Evolutionary conservation across 2,113 vertebrate genomes (phyloP), one percentile per base, ranked within the genome.

Genomic region (Rhineura floridana): DNA sequence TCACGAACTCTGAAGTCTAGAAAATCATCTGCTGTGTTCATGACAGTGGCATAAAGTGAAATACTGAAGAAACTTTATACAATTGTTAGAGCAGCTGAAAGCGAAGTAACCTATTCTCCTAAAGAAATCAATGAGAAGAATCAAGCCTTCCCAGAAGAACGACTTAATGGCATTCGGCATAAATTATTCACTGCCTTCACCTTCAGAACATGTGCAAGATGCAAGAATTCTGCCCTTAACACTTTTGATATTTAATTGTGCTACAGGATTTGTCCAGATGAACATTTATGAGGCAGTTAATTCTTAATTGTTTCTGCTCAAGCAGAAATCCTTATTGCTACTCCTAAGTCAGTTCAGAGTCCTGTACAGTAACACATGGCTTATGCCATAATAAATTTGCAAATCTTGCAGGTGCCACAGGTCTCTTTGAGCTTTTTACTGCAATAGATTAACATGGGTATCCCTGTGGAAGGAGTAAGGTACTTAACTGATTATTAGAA

Each of bases 111-210:
- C 21, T 4, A 39, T 59, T 75, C 50, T 86, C 91, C 82, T 81
- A 89, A 80, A 91, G n/a, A 88, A 88, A 90, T 33, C 67, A 84
- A 75, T 81, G 19, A 33, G 44, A 73, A 85, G 46, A 87, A 86
- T 82, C 23, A 65, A 73, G 62, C 50, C 15, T 87, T 80, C 72
- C 77, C 80, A 89, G 55, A 94, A 94, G 50, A 91, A 90, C 65
- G 17, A 73, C 82, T 93, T 93, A 86, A 92, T 82, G 73, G 50
- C 77, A 76, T 5, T 39, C 63, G 8, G 48, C 86, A 93, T 91
- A 83, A 94, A 94, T 91, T 91, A 91, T 88, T 81, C 83, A 84
- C 67, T 25, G n/a, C 50, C 67, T 50, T 78, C 84, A 84, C 19
- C 55, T 81, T 46, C n/a, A 89, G 65, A 23, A 23, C 10, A 69